phyloP scores from a whole-genome alignment of 2,797 vertebrate species.

The Hypotaenidia philippensis region DNA sequence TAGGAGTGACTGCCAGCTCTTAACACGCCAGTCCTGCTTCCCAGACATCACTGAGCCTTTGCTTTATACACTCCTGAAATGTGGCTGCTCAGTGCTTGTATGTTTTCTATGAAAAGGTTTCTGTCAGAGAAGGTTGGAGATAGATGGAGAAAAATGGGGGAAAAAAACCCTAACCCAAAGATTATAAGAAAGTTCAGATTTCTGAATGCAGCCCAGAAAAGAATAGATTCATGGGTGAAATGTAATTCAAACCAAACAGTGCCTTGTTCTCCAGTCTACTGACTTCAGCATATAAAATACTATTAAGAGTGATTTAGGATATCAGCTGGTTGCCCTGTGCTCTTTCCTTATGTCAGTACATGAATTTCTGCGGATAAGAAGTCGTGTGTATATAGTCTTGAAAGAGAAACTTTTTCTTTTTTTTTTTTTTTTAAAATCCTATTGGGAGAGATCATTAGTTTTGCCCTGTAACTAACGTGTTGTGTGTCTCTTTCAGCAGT shows the following conservation, averaged over 20 bases:
- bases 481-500: neutral
- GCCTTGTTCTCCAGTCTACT: neutral
- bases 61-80: neutral
- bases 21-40: neutral
- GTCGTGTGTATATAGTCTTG: rapidly evolving
- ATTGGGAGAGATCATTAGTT: neutral
- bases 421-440: neutral
- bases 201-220: neutral
- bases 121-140: neutral
- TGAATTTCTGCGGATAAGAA: neutral
- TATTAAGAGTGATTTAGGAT: neutral
- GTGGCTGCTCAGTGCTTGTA: neutral
- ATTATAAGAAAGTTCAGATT: neutral
- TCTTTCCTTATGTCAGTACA: neutral
- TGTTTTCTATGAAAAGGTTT: neutral
- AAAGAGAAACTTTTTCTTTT: neutral
- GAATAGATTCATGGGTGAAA: neutral
- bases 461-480: rapidly evolving
- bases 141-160: neutral
- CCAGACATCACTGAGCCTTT: neutral
- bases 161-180: neutral
- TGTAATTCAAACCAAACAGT: neutral
- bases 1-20: neutral
- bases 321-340: too few relatives aligned
- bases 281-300: neutral